phyloP scores from a whole-genome alignment of 2,113 vertebrate genomes.

The Mastomys natalensis region DNA sequence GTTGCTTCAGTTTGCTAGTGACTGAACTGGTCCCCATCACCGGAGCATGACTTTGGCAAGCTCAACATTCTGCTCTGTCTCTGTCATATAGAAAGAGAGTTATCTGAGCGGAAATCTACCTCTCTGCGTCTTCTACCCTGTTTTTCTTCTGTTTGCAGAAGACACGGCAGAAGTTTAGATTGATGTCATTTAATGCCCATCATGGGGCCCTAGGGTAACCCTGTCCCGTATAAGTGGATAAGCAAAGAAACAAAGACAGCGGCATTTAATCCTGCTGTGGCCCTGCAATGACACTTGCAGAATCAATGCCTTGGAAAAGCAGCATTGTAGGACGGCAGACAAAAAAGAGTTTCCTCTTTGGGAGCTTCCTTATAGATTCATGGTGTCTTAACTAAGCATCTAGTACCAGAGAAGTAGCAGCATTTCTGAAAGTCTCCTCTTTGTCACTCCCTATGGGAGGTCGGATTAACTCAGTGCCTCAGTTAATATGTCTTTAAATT shows the following conservation, averaged over 20 bases:
- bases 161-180: background rate
- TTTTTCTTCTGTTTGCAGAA: background rate
- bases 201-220: background rate
- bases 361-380: background rate
- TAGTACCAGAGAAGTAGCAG: background rate
- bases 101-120: background rate
- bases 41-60: background rate
- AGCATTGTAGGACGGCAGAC: background rate
- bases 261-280: rapidly evolving
- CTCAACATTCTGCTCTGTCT: background rate
- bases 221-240: background rate
- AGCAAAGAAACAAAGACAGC: background rate
- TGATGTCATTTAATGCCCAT: background rate
- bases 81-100: background rate
- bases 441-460: background rate
- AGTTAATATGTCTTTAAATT: background rate
- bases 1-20: background rate
- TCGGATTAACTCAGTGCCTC: background rate
- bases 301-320: background rate
- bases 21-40: background rate
- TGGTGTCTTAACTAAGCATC: background rate
- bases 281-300: rapidly evolving
- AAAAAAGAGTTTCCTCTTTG: background rate
- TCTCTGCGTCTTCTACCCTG: background rate
- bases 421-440: background rate